Percentiles rank a stretch among this genome's conserved stretches.
phyloP scores from a whole-genome alignment of 2,113 vertebrate genomes.

The Pelodiscus sinensis region DNA sequence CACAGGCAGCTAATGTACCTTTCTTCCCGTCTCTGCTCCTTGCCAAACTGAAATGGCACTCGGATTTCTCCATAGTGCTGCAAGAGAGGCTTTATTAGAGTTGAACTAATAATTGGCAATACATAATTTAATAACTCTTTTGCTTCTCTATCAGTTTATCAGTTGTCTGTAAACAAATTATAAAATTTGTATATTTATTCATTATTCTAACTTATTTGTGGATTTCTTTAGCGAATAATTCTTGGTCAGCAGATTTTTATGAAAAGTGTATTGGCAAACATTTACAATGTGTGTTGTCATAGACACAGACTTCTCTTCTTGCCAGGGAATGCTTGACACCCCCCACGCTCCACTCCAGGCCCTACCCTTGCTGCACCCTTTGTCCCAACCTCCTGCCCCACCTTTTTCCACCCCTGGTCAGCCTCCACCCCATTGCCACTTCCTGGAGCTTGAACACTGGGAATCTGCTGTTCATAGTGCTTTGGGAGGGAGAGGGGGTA shows the following conservation, averaged over 20 bases:
- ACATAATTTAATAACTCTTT: not conserved
- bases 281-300: not conserved
- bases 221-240: not conserved
- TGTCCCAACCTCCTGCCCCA: no score
- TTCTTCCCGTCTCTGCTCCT: not conserved
- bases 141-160: not conserved
- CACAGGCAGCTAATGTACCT: not conserved
- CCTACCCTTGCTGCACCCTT: no score
- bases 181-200: not conserved
- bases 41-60: not conserved
- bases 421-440: no score
- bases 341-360: no score
- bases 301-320: no score
- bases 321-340: no score
- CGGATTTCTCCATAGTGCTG: not conserved
- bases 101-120: not conserved
- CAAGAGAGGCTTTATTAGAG: not conserved
- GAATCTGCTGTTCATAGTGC: no score
- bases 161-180: not conserved
- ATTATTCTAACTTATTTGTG: not conserved
- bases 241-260: not conserved
- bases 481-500: no score
- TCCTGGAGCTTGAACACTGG: no score
- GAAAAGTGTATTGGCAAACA: not conserved
- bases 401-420: no score